These are phyloP conservation scores for Pelochelys cantorii DNA, from an alignment of 2,797 vertebrate species.

Conservation along the genomic window DNA sequence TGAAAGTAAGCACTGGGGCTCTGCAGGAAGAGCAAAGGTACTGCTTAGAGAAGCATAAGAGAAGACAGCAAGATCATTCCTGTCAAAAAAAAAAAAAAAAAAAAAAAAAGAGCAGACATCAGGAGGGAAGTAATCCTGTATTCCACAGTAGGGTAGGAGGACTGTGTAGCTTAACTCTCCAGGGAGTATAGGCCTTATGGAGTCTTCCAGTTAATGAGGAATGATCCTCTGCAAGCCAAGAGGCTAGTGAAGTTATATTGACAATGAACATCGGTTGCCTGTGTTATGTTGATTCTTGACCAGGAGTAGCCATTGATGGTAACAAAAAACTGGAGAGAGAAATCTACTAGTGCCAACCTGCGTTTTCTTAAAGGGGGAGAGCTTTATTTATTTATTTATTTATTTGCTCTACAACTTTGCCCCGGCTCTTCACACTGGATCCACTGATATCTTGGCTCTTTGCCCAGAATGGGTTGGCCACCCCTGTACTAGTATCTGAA, in stretches of 20 bases:
- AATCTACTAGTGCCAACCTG: not conserved
- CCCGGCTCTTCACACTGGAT: no score
- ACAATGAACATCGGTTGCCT: not conserved
- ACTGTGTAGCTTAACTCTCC: not conserved
- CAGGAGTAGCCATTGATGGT: not conserved
- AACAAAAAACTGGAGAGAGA: not conserved
- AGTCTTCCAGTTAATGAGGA: not conserved
- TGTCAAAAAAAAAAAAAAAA: not conserved
- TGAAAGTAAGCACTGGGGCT: rapidly evolving
- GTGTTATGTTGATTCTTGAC: not conserved
- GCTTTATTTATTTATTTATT: no score
- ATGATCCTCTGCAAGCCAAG: not conserved
- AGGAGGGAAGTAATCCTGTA: not conserved
- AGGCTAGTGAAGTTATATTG: not conserved
- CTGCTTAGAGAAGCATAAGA: not conserved
- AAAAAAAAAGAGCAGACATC: not conserved
- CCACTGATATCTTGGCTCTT: no score
- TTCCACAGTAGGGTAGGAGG: not conserved
- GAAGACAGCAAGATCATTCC: not conserved
- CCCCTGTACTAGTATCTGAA: not conserved
- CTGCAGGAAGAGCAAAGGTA: not conserved
- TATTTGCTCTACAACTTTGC: no score
- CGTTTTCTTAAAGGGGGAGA: no score
- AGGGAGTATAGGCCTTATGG: not conserved
- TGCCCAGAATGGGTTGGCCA: no score